Percentiles rank a stretch among this genome's conserved stretches.
phyloP scores from a whole-genome alignment of 1,140 invertebrate genomes.

The Propsilocerus akamusi region DNA sequence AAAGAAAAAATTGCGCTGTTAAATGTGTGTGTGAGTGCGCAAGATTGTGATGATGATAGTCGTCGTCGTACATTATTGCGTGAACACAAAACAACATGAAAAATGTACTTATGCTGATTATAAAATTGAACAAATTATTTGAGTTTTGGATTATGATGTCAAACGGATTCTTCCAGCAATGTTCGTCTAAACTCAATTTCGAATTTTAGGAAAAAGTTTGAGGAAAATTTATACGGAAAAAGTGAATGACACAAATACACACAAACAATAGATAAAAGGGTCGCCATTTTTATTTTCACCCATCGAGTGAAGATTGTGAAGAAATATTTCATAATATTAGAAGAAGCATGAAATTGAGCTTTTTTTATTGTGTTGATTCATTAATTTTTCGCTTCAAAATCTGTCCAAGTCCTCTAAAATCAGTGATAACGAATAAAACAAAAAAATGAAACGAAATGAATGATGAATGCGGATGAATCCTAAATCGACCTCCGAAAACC shows the following conservation, averaged over 20 bases:
- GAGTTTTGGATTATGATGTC: neutral
- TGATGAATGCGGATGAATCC: no score
- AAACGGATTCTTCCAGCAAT: neutral
- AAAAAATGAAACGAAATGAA: neutral
- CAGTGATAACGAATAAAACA: neutral
- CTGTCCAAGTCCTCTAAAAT: neutral
- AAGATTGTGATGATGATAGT: neutral
- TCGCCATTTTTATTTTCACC: conserved; percentile 1
- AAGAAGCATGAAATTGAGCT: neutral
- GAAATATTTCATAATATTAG: neutral
- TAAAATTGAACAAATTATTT: neutral
- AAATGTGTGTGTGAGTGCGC: conserved; percentile 1
- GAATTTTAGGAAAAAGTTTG: neutral
- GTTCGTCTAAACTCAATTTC: neutral
- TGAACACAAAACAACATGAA: neutral
- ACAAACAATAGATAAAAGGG: neutral
- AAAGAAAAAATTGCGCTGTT: neutral
- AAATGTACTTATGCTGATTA: neutral
- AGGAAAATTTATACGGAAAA: neutral
- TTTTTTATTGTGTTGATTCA: neutral
- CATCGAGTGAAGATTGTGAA: neutral
- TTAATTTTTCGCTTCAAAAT: neutral
- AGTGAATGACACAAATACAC: conserved; percentile 1
- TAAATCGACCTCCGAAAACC: no score
- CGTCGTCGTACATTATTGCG: neutral